These are phyloP conservation scores for Ganaspis sp. DNA, from an alignment of 1,140 invertebrate genomes.

Conservation along the genomic window DNA sequence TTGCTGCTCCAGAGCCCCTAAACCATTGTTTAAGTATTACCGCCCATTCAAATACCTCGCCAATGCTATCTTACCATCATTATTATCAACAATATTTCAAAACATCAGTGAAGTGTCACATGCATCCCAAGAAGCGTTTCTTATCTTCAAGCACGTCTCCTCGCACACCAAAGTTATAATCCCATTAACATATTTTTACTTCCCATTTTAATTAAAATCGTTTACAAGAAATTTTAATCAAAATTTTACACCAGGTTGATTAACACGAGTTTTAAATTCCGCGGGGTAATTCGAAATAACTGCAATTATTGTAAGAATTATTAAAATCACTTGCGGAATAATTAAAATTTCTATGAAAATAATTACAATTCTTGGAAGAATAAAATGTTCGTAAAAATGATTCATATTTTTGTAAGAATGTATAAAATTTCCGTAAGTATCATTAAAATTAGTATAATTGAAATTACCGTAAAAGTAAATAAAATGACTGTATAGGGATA, in stretches of 20 bases:
- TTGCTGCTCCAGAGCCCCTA: neutral
- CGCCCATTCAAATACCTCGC: neutral
- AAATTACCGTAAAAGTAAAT: too few relatives aligned
- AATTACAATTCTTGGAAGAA: too few relatives aligned
- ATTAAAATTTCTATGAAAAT: too few relatives aligned
- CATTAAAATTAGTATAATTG: too few relatives aligned
- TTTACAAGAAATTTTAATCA: neutral
- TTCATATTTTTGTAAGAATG: too few relatives aligned
- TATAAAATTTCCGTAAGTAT: too few relatives aligned
- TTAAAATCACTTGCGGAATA: too few relatives aligned
- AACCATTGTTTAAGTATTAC: conserved; percentile 14
- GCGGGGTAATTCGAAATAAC: too few relatives aligned
- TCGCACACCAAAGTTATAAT: neutral
- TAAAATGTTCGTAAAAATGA: too few relatives aligned
- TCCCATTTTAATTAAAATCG: neutral
- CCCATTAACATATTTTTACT: neutral
- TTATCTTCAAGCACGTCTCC: neutral
- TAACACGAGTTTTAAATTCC: neutral
- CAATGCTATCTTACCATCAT: neutral
- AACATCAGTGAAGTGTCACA: neutral
- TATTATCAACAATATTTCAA: neutral
- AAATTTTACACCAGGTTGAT: neutral
- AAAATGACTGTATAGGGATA: too few relatives aligned
- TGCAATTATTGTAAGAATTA: too few relatives aligned
- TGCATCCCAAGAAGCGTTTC: neutral